phyloP scores from a whole-genome alignment of 1,140 invertebrate genomes.

The Mya arenaria region DNA sequence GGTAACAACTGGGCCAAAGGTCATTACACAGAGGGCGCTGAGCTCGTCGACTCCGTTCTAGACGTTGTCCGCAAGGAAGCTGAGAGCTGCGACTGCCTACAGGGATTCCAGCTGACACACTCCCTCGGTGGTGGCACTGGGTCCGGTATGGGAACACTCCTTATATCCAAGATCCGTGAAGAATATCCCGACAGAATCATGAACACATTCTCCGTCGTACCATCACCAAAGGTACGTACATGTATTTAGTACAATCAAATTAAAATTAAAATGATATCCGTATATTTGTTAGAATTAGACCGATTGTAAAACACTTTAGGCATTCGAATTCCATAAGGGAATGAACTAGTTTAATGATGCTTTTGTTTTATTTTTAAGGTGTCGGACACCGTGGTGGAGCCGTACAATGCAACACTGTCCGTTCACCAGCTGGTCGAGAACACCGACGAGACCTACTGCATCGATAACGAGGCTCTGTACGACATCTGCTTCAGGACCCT shows the following conservation, averaged over 20 bases:
- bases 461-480: slow-evolving; percentile 91
- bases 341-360: too few species aligned
- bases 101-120: slow-evolving; percentile 80
- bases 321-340: too few species aligned
- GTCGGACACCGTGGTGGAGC: slow-evolving; percentile 84
- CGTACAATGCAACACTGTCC: slow-evolving; percentile 85
- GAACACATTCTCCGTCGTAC: slow-evolving; percentile 94
- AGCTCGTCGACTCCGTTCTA: slow-evolving; percentile 90
- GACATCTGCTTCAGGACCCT: slow-evolving; percentile 96
- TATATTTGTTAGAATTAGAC: too few species aligned
- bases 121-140: slow-evolving; percentile 83
- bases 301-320: too few species aligned
- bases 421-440: slow-evolving; percentile 90
- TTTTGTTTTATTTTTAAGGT: slow-evolving; percentile 74
- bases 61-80: slow-evolving; percentile 91
- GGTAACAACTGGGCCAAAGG: slow-evolving; percentile 91
- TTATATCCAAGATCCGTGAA: slow-evolving; percentile 80
- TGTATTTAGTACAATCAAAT: too few species aligned
- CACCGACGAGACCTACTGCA: slow-evolving; percentile 85
- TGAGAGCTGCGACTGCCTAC: slow-evolving; percentile 90
- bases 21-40: slow-evolving; percentile 87
- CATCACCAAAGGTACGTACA: slow-evolving; percentile 92
- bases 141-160: slow-evolving; percentile 80
- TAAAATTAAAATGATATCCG: too few species aligned
- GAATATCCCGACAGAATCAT: slow-evolving; percentile 93